These are phyloP conservation scores for Hyposmocoma kahamanoa DNA, from an alignment of 1,140 invertebrate species.

Conservation along the genomic window DNA sequence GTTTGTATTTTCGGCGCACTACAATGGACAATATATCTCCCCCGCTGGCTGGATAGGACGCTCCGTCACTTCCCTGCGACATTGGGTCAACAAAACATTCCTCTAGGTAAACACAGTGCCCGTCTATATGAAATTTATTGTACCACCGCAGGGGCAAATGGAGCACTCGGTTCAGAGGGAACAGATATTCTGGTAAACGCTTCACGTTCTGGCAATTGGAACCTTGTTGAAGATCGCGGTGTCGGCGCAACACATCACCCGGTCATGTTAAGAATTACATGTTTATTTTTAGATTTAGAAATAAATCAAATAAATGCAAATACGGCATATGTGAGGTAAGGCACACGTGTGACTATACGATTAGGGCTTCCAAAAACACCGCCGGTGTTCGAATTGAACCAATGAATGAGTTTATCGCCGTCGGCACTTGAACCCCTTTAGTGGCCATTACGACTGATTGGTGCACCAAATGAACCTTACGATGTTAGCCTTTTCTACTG, in stretches of 20 bases:
- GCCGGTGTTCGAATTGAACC: not conserved
- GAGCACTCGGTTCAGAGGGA: not conserved
- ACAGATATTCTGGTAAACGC: not conserved
- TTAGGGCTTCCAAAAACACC: no score
- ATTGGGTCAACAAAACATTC: constrained; percentile 39
- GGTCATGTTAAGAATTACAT: no score
- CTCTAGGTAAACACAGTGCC: constrained; percentile 39
- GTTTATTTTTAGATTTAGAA: no score
- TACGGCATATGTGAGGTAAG: no score
- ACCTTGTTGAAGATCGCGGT: no score
- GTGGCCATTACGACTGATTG: constrained; percentile 35
- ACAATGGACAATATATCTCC: constrained; percentile 22
- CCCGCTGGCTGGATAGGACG: constrained; percentile 27
- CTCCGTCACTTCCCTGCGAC: constrained; percentile 32
- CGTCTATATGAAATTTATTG: constrained; percentile 45
- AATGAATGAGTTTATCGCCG: constrained; percentile 21
- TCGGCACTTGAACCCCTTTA: constrained; percentile 46
- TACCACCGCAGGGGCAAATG: constrained; percentile 17
- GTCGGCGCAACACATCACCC: no score
- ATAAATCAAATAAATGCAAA: no score
- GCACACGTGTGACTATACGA: no score
- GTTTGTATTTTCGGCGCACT: constrained; percentile 11
- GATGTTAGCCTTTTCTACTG: constrained; percentile 66
- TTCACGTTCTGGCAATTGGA: no score
- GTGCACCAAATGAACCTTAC: constrained; percentile 65